Base-by-base conservation (phyloP, 1,140 invertebrate species). In the Nasonia vitripennis region DNA sequence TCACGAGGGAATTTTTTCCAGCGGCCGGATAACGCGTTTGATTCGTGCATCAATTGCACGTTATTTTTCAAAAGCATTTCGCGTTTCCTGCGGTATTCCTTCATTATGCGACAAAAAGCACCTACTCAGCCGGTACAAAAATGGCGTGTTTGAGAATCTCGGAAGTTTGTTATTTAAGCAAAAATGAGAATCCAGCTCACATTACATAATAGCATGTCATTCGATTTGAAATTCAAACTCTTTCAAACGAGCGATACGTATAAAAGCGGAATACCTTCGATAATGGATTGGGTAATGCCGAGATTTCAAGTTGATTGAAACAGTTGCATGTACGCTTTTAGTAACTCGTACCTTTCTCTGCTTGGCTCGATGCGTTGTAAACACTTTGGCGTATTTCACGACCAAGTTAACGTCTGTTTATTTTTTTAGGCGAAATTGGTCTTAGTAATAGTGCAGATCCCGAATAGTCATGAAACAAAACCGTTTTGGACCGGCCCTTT, bases 181-280 rank as follows among this genome's bases (percentile, higher is more conserved):
- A 77, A 48, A 51, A 41, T 37, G 71, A 48, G 74, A 77, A 48
- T 48, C 74, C 45, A 77, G 4, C 45, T 77, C 74, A 77, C 20
- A 51, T 77, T 77, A 77, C 74, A 51, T 31, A 77, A 77, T 45
- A 77, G 20, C 74, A 27, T 23, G 74, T 12, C 37, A 77, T 77
- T 48, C 74, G 45, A 77, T 77, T 77, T 77, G n/a, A 77, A 77
- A 77, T 77, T 77, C 45, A 48, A 77, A 48, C 20, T 77, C 41
- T 77, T 74, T 74, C 71, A 77, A 77, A 48, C 45, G n/a, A 45
- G 34, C 34, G 27, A 27, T 37, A 37, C 20, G 6, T 48, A 77
- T 77, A 2, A 27, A 27, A 77, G 41, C n/a, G 23, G 45, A 78
- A 55, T 55, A 51, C 12, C 73, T 37, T 75, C 27, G 14, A 71